These are phyloP conservation scores for Oncorhynchus nerka DNA, from an alignment of 2,113 vertebrate genomes.

Conservation along the genomic window DNA sequence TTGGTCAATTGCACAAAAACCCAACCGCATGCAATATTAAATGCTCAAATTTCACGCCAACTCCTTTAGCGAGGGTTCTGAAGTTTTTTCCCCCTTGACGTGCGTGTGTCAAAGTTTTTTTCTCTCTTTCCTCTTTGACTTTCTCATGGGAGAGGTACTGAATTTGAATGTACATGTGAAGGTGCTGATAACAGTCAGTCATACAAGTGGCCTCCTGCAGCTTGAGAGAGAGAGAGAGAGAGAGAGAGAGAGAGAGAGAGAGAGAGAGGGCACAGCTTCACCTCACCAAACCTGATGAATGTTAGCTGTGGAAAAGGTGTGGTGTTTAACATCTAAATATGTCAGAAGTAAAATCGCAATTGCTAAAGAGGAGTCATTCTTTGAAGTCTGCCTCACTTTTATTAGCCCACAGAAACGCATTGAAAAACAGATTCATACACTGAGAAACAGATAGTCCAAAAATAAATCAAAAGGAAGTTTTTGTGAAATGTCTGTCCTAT, in stretches of 20 bases:
- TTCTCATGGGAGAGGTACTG: conserved; percentile 15
- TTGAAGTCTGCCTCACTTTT: too few relatives aligned
- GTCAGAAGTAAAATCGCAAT: too few relatives aligned
- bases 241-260: not conserved
- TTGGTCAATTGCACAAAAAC: conserved; percentile 83
- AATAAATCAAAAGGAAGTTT: too few relatives aligned
- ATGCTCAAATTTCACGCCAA: conserved; percentile 70
- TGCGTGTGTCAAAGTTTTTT: conserved; percentile 42
- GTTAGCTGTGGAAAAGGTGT: too few relatives aligned
- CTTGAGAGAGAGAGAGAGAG: conserved; percentile 1
- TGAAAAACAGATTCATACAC: too few relatives aligned
- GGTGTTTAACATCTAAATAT: too few relatives aligned
- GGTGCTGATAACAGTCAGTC: conserved; percentile 34
- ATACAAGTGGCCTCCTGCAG: conserved; percentile 16
- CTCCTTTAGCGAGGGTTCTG: conserved; percentile 71
- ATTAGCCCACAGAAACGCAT: too few relatives aligned
- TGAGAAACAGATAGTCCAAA: too few relatives aligned
- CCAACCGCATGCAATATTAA: conserved; percentile 76
- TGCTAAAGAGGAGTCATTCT: too few relatives aligned
- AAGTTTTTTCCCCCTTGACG: conserved; percentile 62
- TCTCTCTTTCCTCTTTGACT: not conserved
- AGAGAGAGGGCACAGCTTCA: not conserved
- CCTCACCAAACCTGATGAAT: too few relatives aligned
- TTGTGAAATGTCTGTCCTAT: too few relatives aligned
- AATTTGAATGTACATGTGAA: conserved; percentile 30